Evolutionary conservation across 2,113 vertebrate genomes (phyloP).

Genomic region (Thamnophis sirtalis): DNA sequence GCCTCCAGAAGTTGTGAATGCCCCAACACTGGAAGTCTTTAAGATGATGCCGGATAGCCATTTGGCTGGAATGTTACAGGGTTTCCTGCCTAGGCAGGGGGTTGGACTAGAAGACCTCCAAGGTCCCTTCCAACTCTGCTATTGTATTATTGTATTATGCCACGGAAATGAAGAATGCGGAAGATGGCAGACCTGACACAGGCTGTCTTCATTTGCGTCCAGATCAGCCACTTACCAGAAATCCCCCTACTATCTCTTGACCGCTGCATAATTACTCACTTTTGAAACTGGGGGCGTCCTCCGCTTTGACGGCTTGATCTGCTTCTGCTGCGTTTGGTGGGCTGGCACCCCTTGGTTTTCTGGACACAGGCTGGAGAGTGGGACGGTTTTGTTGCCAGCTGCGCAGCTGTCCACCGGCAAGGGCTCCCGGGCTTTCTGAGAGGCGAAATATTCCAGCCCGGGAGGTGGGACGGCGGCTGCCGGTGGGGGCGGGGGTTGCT

Average conservation of each 20-base stretch:
- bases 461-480: slow-evolving; percentile 62
- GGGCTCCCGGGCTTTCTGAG: slow-evolving; percentile 68
- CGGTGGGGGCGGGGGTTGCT: slow-evolving; percentile 51
- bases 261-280: slow-evolving; percentile 58
- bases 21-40: no score
- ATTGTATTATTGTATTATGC: no score
- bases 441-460: slow-evolving; percentile 77
- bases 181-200: not conserved
- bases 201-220: not conserved
- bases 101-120: no score
- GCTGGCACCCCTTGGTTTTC: slow-evolving; percentile 62
- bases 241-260: accelerated
- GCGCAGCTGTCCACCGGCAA: slow-evolving; percentile 62
- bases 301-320: slow-evolving; percentile 83
- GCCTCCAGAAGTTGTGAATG: no score
- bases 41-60: no score
- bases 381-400: slow-evolving; percentile 73
- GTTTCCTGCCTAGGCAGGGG: no score
- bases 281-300: slow-evolving; percentile 84
- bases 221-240: not conserved
- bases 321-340: slow-evolving; percentile 78
- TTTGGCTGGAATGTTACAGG: no score
- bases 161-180: not conserved
- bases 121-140: no score
- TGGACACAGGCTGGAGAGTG: slow-evolving; percentile 66